These are phyloP conservation scores for Colletes gigas DNA, from an alignment of 1,140 invertebrate genomes.

Conservation along the genomic window DNA sequence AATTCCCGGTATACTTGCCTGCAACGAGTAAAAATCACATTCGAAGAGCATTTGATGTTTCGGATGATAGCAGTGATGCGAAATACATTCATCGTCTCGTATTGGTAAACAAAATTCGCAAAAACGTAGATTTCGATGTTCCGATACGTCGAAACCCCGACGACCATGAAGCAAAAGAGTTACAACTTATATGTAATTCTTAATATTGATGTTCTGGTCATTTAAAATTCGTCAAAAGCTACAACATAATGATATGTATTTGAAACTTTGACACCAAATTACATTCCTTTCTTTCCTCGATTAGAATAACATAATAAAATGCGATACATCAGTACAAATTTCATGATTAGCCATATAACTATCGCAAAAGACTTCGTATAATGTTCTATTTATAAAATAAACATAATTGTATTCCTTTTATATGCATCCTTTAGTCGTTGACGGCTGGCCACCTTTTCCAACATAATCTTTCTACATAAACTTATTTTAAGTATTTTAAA, in stretches of 20 bases:
- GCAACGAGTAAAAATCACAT: conserved; percentile 79
- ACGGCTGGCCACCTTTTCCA: not conserved
- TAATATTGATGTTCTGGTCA: not conserved
- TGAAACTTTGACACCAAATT: not conserved
- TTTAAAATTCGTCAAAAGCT: too few species aligned
- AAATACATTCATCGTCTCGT: conserved; percentile 79
- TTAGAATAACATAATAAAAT: not conserved
- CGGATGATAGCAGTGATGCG: conserved; percentile 51
- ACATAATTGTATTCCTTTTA: not conserved
- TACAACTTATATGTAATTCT: conserved; percentile 27
- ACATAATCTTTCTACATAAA: not conserved
- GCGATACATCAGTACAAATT: not conserved
- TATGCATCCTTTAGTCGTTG: not conserved
- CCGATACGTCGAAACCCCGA: conserved; percentile 45
- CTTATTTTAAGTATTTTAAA: not conserved
- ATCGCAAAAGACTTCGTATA: not conserved
- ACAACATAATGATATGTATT: too few species aligned
- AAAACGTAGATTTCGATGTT: conserved; percentile 63
- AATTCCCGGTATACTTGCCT: conserved; percentile 82
- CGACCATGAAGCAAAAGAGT: conserved; percentile 38
- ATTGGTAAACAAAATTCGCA: conserved; percentile 75
- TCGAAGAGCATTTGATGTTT: conserved; percentile 77
- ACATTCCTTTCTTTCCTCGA: not conserved
- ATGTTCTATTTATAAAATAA: not conserved
- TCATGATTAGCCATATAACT: not conserved